phyloP scores from a whole-genome alignment of 1,140 invertebrate species.

The Rhagoletis pomonella region DNA sequence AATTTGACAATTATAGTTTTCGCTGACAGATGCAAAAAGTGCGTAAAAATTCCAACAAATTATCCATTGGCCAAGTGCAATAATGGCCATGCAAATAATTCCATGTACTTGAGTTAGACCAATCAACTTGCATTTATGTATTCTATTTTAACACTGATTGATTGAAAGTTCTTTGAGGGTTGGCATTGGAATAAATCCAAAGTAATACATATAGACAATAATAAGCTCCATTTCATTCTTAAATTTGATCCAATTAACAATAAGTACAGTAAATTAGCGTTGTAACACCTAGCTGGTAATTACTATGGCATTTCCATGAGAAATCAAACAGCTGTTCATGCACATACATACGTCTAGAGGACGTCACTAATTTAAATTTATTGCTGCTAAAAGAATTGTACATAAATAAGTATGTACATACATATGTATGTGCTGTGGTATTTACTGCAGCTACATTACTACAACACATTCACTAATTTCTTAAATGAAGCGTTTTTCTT shows the following conservation, averaged over 20 bases:
- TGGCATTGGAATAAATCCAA: neutral
- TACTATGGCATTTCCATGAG: neutral
- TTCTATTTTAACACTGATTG: too few relatives aligned
- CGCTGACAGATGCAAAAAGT: too few relatives aligned
- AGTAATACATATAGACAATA: neutral
- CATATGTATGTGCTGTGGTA: neutral
- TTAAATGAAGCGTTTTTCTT: neutral
- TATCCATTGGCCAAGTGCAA: too few relatives aligned
- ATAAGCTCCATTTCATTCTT: neutral
- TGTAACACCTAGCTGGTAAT: conserved; percentile 33
- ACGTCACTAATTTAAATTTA: conserved; percentile 42
- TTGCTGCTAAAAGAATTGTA: neutral
- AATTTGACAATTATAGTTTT: too few relatives aligned
- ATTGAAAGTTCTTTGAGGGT: too few relatives aligned
- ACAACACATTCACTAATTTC: neutral
- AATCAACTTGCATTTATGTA: too few relatives aligned
- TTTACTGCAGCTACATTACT: neutral
- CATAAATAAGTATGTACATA: neutral
- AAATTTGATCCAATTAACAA: neutral
- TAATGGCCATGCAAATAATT: too few relatives aligned
- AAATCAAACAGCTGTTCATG: neutral
- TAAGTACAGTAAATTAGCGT: conserved; percentile 23
- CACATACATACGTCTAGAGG: neutral
- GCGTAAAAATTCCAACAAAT: too few relatives aligned
- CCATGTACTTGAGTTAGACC: too few relatives aligned